These are phyloP conservation scores for Psittacula echo DNA, from an alignment of 2,797 vertebrate genomes.

Conservation along the genomic window DNA sequence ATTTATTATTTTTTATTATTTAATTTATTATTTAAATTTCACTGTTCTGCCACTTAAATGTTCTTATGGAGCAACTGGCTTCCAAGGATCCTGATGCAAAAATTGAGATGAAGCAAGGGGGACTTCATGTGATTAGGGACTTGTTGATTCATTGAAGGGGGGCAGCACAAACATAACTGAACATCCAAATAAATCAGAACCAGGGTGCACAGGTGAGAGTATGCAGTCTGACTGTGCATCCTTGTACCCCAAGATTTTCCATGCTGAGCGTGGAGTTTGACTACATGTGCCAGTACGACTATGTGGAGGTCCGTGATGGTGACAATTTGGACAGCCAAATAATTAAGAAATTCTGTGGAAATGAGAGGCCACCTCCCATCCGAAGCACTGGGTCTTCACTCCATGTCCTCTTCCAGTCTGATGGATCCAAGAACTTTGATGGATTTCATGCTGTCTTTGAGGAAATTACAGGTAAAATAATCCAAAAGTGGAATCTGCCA, in stretches of 20 bases:
- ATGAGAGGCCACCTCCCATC: constrained; percentile 86
- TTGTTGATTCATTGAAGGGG: background rate
- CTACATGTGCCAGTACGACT: constrained; percentile 95
- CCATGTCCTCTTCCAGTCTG: constrained; percentile 93
- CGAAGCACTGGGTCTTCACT: constrained; percentile 88
- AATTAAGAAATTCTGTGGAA: constrained; percentile 94
- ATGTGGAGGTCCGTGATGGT: constrained; percentile 92
- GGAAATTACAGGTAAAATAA: constrained; percentile 89
- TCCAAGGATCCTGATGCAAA: background rate
- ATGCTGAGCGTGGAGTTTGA: constrained; percentile 94
- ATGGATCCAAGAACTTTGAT: constrained; percentile 97
- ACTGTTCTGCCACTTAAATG: background rate
- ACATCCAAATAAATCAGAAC: background rate
- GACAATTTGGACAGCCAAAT: constrained; percentile 87
- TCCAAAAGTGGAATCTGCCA: background rate
- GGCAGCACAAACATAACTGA: background rate
- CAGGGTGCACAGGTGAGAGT: background rate
- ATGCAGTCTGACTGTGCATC: background rate
- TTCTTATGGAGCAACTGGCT: background rate
- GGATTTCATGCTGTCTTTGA: constrained; percentile 95
- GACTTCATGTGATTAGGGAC: background rate
- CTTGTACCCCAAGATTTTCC: constrained; percentile 83
- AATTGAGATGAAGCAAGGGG: background rate
- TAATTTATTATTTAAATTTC: background rate
- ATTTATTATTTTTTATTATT: too few species aligned